These are phyloP conservation scores for Anoplophora glabripennis DNA, from an alignment of 1,140 invertebrate genomes.

Conservation along the genomic window DNA sequence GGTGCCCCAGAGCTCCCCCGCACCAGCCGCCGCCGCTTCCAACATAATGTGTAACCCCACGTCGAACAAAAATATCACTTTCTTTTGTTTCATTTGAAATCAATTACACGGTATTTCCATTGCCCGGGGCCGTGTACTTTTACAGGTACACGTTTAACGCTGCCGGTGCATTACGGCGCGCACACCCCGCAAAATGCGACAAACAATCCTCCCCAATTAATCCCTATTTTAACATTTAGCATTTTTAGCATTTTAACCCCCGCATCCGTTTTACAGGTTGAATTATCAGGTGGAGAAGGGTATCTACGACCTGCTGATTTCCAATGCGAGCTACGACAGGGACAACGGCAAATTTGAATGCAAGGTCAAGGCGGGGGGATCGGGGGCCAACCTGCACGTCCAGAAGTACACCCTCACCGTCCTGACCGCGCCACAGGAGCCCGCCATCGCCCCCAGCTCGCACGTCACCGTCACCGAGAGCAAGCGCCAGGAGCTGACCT, in stretches of 20 bases:
- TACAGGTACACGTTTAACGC: no score
- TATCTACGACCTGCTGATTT: conserved; percentile 82
- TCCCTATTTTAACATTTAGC: no score
- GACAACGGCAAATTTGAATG: conserved; percentile 93
- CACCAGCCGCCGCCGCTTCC: no score
- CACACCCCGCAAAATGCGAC: background rate
- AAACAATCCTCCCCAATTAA: conserved; percentile 11
- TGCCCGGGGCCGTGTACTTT: no score
- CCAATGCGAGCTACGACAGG: conserved; percentile 80
- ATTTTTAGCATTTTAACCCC: conserved; percentile 2
- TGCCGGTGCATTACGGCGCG: no score
- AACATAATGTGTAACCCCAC: no score
- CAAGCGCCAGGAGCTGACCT: conserved; percentile 71
- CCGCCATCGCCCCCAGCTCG: conserved; percentile 68
- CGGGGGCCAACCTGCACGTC: conserved; percentile 77
- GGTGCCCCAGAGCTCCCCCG: no score
- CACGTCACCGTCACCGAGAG: conserved; percentile 76
- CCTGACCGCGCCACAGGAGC: conserved; percentile 76
- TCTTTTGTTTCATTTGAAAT: no score
- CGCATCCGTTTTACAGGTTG: conserved; percentile 56
- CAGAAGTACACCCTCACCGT: conserved; percentile 83
- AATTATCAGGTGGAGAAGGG: conserved; percentile 75
- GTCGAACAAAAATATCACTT: no score
- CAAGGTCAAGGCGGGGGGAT: conserved; percentile 78
- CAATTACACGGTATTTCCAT: no score